phyloP scores from a whole-genome alignment of 2,888 invertebrate species.

The Drosophila acutilabella region DNA sequence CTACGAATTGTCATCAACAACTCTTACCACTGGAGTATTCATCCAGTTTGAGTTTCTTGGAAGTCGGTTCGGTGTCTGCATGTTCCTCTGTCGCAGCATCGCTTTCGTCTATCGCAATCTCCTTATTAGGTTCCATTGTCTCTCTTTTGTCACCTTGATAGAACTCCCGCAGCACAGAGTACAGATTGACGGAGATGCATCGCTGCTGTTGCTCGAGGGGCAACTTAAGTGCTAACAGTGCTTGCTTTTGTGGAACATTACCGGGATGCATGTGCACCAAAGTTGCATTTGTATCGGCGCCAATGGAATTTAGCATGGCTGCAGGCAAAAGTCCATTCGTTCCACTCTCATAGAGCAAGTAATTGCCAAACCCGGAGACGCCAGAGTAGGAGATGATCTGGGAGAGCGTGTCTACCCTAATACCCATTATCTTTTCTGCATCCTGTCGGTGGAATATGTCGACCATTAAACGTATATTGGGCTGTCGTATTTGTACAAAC shows the following conservation, averaged over 20 bases:
- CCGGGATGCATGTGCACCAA: conserved; percentile 92
- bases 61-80: conserved; percentile 60
- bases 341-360: conserved; percentile 94
- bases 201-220: conserved; percentile 89
- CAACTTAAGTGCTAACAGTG: conserved; percentile 92
- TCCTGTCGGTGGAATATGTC: conserved; percentile 94
- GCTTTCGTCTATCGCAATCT: conserved; percentile 5
- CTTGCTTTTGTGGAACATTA: conserved; percentile 92
- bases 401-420: conserved; percentile 94
- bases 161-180: conserved; percentile 89
- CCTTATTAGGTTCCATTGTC: background rate
- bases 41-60: conserved; percentile 68
- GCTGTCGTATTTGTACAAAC: conserved; percentile 91
- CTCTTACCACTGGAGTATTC: conserved; percentile 29
- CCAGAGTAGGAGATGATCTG: conserved; percentile 94
- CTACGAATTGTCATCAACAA: background rate
- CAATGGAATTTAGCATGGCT: conserved; percentile 92
- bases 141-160: conserved; percentile 86
- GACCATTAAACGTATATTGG: conserved; percentile 92
- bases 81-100: conserved; percentile 41
- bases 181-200: conserved; percentile 91
- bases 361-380: conserved; percentile 91
- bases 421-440: conserved; percentile 90
- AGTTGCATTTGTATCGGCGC: conserved; percentile 88
- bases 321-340: conserved; percentile 94